Base-by-base conservation (phyloP, 2,797 vertebrate species). In the Malacoctenus gilli region DNA sequence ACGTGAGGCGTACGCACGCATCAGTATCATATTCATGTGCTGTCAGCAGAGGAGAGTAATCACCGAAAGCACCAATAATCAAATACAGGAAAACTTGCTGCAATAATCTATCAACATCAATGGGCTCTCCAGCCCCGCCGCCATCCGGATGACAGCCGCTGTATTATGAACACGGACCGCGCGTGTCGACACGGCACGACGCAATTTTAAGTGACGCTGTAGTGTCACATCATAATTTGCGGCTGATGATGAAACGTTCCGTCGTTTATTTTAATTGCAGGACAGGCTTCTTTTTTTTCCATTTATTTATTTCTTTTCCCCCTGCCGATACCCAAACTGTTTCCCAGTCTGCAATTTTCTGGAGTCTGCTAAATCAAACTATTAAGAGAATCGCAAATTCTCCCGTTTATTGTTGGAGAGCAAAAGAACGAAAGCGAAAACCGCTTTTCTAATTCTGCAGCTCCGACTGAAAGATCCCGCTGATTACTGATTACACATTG, bases 401-500 rank as follows among this genome's bases (percentile, higher is more conserved):
- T 53, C 21, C 62, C 19, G 57, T 54, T 79, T 71, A 68, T 75
- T 75, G 48, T 70, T 80, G 53, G 65, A 56, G 31, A 62, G n/a
- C n/a, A n/a, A n/a, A n/a, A n/a, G n/a, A n/a, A n/a, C n/a, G 46
- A 82, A 80, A 36, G 73, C 68, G 56, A 32, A 23, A 77, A 69
- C 8, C 2, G 13, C 57, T 62, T 73, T n/a, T 67, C 30, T 68
- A 42, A 57, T 39, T 48, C 42, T 25, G n/a, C 54, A 62, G 52
- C 34, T 59, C 18, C 59, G 54, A 55, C 15, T 81, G 82, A 86
- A 86, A 79, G 73, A 75, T 76, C 53, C 63, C 59, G 30, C 75
- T 86, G 84, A 86, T 87, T 85, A 76, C 84, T 86, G 79, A 85
- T 84, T 83, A 80, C 75, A 72, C 76, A 81, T 80, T 85, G 77